Percentiles rank a stretch among this genome's conserved stretches.
Evolutionary conservation across 2,113 vertebrate species (phyloP).

Genomic region (Ginglymostoma cirratum): DNA sequence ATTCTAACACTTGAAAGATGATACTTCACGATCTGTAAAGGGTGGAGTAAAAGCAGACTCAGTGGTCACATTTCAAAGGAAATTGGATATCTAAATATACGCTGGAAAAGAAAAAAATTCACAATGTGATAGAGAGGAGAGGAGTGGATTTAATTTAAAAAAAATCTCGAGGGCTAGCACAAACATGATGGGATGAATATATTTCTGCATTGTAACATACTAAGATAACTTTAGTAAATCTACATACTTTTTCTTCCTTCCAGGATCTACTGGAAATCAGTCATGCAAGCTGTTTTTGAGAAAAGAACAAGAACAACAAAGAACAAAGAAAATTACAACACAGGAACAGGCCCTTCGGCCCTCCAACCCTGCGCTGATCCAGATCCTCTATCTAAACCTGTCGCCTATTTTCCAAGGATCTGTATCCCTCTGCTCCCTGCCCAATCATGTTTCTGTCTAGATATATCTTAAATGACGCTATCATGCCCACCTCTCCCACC

Average conservation of each 20-base stretch:
- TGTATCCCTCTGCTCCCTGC: too few relatives aligned
- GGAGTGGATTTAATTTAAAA: background rate
- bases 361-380: too few relatives aligned
- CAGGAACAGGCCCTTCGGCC: too few relatives aligned
- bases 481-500: too few relatives aligned
- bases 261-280: background rate
- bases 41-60: too few relatives aligned
- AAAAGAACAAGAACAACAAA: background rate
- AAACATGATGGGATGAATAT: background rate
- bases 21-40: too few relatives aligned
- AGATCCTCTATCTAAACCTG: too few relatives aligned
- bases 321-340: too few relatives aligned
- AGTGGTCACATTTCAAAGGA: too few relatives aligned
- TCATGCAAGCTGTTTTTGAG: background rate
- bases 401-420: too few relatives aligned
- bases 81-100: background rate
- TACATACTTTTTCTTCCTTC: background rate
- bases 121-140: background rate
- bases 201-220: background rate
- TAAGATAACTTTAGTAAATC: background rate
- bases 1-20: background rate
- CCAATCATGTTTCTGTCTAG: too few relatives aligned
- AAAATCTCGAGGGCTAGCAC: background rate
- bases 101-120: background rate
- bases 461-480: too few relatives aligned